A percentile compares a stretch with the other conserved stretches of the same genome.
Evolutionary conservation across 2,888 invertebrate species (phyloP).

Genomic region (Microctonus brassicae): DNA sequence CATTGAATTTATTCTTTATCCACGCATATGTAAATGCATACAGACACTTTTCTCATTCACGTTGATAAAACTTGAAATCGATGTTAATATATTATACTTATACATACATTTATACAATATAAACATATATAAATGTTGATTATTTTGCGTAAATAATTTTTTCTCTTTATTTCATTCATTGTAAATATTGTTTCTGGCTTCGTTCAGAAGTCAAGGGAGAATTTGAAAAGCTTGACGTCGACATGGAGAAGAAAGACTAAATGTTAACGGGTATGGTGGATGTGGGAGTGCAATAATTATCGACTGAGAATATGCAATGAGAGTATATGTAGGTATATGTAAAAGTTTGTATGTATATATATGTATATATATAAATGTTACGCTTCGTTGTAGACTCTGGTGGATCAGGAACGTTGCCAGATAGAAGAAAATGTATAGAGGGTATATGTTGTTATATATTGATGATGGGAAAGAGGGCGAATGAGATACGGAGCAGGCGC

Average conservation of each 20-base stretch:
- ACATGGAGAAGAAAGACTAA: conserved; percentile 24
- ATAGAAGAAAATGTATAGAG: conserved; percentile 10
- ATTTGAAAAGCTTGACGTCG: conserved; percentile 29
- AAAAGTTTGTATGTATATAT: not conserved
- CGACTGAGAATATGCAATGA: conserved; percentile 48
- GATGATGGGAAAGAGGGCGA: conserved; percentile 18
- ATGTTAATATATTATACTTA: not conserved
- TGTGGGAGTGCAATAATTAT: conserved; percentile 64
- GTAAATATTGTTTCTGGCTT: conserved; percentile 22
- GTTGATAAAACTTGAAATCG: not conserved
- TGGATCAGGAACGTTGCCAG: not conserved
- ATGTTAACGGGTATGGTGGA: conserved; percentile 43
- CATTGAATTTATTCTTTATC: conserved; percentile 16
- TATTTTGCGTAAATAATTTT: too few relatives aligned
- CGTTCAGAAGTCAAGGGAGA: conserved; percentile 32
- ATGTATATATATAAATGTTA: not conserved
- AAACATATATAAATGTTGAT: too few relatives aligned
- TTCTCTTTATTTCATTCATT: conserved; percentile 9
- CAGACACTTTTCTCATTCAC: not conserved
- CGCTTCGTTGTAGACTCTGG: not conserved
- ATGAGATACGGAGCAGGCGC: conserved; percentile 21
- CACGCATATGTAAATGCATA: not conserved
- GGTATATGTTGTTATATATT: not conserved
- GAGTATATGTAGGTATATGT: conserved; percentile 23
- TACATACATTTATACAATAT: not conserved